Base-by-base conservation (phyloP, 1,140 invertebrate genomes). In the Fragariocoptes setiger region DNA sequence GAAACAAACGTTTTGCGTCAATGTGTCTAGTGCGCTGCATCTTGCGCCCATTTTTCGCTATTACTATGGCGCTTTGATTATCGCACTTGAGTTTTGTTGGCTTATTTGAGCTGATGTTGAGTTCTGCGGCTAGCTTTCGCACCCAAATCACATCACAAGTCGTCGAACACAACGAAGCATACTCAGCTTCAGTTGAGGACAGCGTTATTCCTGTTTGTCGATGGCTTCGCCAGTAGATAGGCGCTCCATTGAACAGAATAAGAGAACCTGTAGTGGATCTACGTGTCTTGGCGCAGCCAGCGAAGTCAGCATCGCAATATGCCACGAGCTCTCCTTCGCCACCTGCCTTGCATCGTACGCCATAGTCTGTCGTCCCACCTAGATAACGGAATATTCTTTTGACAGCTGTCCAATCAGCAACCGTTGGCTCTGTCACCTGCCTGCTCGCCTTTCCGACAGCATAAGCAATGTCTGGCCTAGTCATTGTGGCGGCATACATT, bases 401-500 rank as follows among this genome's bases (percentile, higher is more conserved):
- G 2, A 51, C 52, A 50, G 53, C 54, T 40, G 54, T 44, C 44
- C 46, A 52, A 40, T 51, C 56, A 20, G 43, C 37, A 15, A 20
- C 19, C 8, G 21, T 31, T n/a, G 38, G 44, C 13, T 40, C 21
- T 14, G 17, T 21, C 15, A 39, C 55, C 42, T 60, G 64, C 46
- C 61, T 60, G 42, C 56, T 58, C 15, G 62, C 46, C 22, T 51
- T 53, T 45, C 52, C 54, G 0, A 62, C 56, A 22, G 58, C 50
- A 48, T 47, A 59, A 1, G 56, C 39, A 19, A 63, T 60, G 45
- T 63, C 61, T 37, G 62, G 62, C 16, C 61, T 42, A 14, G 58
- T 62, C 0, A 47, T 44, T 16, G 53, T 44, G 4, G 51, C 38
- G 4, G 62, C 36, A 45, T 62, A 62, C 47, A 60, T 54, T 12